Evolutionary conservation across 2,113 vertebrate genomes (phyloP).

Genomic region (Paramisgurnus dabryanus): DNA sequence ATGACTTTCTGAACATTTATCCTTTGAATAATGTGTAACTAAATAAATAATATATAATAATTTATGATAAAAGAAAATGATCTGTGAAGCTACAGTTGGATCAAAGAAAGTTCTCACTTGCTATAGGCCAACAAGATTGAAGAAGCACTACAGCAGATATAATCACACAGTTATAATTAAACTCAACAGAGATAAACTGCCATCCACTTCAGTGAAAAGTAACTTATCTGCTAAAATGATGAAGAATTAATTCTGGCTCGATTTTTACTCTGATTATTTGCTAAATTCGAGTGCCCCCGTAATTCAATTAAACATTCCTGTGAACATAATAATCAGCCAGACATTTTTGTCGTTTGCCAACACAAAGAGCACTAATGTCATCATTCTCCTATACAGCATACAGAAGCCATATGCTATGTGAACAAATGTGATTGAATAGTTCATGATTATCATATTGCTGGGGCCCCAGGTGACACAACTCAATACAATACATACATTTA

Average conservation of each 20-base stretch:
- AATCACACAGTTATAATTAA: constrained; percentile 16
- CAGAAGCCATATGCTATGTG: constrained; percentile 4
- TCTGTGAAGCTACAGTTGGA: neutral
- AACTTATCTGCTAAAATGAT: constrained; percentile 35
- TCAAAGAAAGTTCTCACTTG: neutral
- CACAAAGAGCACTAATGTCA: constrained; percentile 18
- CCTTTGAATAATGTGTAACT: too few relatives aligned
- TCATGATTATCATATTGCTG: neutral
- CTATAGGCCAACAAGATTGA: constrained; percentile 4
- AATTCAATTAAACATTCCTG: constrained; percentile 34
- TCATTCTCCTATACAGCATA: constrained; percentile 2
- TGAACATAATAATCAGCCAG: constrained; percentile 23
- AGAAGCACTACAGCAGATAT: constrained; percentile 8
- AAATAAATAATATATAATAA: too few relatives aligned
- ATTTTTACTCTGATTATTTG: constrained; percentile 40
- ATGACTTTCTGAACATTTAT: too few relatives aligned
- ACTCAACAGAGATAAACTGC: constrained; percentile 27
- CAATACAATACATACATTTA: neutral
- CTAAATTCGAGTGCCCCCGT: constrained; percentile 4
- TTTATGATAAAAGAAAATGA: neutral
- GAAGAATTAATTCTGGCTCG: constrained; percentile 10
- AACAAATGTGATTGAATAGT: constrained; percentile 23
- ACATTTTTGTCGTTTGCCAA: constrained; percentile 17
- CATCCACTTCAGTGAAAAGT: neutral
- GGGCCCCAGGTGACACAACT: constrained; percentile 17